These are phyloP conservation scores for Tragelaphus imberbis DNA, from an alignment of 2,113 vertebrate genomes.

Conservation along the genomic window DNA sequence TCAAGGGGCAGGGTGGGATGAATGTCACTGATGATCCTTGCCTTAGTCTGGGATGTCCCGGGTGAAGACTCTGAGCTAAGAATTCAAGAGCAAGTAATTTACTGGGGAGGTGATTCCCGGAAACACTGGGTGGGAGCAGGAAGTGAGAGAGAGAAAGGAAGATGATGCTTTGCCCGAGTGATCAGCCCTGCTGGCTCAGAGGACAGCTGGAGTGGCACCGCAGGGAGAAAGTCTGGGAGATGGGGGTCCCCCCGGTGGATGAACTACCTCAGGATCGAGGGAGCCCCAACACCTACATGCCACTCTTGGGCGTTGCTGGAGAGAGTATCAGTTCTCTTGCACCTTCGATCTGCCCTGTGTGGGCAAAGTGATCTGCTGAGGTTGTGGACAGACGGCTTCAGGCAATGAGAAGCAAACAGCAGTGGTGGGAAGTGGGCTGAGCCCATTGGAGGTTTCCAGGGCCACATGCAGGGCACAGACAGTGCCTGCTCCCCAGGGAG, in stretches of 20 bases:
- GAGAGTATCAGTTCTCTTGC: neutral
- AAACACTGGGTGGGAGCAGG: neutral
- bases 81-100: neutral
- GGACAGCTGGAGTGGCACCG: neutral
- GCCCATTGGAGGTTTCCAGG: accelerated
- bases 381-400: neutral
- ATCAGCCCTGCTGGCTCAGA: neutral
- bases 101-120: neutral
- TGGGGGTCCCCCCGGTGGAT: neutral
- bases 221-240: neutral
- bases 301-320: neutral
- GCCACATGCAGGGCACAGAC: neutral
- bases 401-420: neutral
- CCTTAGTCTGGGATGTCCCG: neutral
- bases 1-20: neutral
- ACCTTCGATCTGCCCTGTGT: neutral
- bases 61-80: neutral
- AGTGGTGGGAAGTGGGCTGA: neutral
- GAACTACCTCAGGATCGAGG: neutral
- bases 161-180: accelerated
- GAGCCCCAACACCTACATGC: neutral
- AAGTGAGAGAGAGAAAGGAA: neutral
- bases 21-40: neutral
- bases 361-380: neutral
- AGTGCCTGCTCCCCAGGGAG: neutral